phyloP scores from a whole-genome alignment of 2,113 vertebrate genomes.

The Grus americana region DNA sequence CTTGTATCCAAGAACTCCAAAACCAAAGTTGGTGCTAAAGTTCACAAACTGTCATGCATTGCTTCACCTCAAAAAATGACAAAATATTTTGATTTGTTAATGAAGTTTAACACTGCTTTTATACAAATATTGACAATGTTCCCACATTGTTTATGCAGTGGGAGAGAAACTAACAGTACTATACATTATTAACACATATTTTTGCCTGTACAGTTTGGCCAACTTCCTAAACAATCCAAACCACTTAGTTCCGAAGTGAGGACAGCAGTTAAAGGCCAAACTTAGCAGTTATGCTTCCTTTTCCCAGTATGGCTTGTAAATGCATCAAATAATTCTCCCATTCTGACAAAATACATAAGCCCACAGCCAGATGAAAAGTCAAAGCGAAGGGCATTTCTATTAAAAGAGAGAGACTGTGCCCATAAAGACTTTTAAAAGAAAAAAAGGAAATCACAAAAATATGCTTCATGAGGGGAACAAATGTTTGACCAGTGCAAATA shows the following conservation, averaged over 20 bases:
- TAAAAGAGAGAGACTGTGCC: neutral
- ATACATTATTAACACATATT: neutral
- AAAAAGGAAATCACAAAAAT: neutral
- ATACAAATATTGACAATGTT: slow-evolving; percentile 18
- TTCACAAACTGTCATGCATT: neutral
- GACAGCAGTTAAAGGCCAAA: neutral
- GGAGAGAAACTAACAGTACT: neutral
- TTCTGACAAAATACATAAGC: neutral
- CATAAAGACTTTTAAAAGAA: neutral
- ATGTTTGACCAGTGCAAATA: neutral
- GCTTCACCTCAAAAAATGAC: neutral
- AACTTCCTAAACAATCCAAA: neutral
- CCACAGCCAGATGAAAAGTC: neutral
- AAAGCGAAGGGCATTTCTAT: neutral
- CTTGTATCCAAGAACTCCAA: neutral
- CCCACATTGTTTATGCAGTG: neutral
- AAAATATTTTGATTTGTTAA: neutral
- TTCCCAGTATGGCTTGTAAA: no score
- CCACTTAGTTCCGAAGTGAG: neutral
- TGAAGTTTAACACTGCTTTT: neutral
- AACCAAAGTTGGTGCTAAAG: neutral
- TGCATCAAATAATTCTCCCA: neutral
- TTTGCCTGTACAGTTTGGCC: neutral
- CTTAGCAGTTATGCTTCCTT: neutral
- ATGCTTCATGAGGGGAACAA: neutral